phyloP scores from a whole-genome alignment of 2,888 invertebrate species.

The Drosophila lacicola region DNA sequence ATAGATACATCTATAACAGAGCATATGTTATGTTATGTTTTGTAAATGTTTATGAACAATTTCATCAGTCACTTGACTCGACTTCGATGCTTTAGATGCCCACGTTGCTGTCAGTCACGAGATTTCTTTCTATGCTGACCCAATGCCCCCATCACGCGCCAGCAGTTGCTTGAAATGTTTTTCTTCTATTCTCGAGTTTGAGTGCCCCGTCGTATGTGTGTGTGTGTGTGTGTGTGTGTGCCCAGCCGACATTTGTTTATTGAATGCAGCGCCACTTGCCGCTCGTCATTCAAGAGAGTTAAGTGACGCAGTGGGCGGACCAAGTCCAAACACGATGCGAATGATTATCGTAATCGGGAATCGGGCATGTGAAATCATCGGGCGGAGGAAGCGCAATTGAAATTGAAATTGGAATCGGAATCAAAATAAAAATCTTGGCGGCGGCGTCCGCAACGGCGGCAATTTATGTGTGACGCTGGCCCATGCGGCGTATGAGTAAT shows the following conservation, averaged over 20 bases:
- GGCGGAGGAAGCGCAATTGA: conserved; percentile 9
- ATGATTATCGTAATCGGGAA: conserved; percentile 30
- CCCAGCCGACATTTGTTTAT: conserved; percentile 37
- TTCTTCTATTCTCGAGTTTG: conserved; percentile 7
- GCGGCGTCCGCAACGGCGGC: no score
- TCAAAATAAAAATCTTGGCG: conserved; percentile 22
- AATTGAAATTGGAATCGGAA: conserved; percentile 34
- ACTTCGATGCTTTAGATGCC: conserved; percentile 13
- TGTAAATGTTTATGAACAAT: conserved; percentile 43
- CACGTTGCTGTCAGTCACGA: conserved; percentile 51
- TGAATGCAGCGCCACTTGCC: conserved; percentile 36
- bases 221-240: not conserved
- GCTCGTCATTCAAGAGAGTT: conserved; percentile 34
- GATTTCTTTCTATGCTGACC: conserved; percentile 42
- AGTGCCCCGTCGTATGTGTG: not conserved
- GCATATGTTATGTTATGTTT: conserved; percentile 7
- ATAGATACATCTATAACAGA: not conserved
- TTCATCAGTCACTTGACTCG: conserved; percentile 51
- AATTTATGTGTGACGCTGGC: conserved; percentile 14
- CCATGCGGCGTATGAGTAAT: conserved; percentile 65
- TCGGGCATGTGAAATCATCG: conserved; percentile 8
- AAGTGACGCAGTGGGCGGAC: conserved; percentile 39
- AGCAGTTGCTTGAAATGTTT: conserved; percentile 30
- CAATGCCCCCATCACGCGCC: conserved; percentile 36
- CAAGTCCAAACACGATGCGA: not conserved